Conservation (phyloP, 2,888 invertebrate species). For the Ormyrus rosae region DNA sequence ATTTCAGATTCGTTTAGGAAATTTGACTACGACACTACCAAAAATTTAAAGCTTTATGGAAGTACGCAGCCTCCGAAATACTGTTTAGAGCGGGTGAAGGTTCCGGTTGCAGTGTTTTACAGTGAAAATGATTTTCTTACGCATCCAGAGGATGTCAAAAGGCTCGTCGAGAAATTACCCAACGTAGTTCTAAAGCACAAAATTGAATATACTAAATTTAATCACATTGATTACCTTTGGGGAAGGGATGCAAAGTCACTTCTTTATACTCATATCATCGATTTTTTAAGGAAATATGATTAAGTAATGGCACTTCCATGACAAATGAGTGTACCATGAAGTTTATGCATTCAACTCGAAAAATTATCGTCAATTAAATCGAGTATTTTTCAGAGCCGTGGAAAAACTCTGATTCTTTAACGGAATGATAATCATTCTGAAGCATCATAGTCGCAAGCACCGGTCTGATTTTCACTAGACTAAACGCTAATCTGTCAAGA, state of each 20-base stretch:
- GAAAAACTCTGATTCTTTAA: conserved; percentile 10
- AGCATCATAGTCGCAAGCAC: conserved; percentile 11
- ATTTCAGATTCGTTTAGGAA: conserved; percentile 79
- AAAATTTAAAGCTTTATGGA: conserved; percentile 77
- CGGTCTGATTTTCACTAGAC: conserved; percentile 41
- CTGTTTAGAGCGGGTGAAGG: conserved; percentile 78
- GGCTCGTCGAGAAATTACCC: conserved; percentile 67
- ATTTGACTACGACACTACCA: conserved; percentile 78
- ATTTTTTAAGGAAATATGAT: conserved; percentile 51
- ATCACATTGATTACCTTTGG: conserved; percentile 73
- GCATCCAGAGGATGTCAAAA: conserved; percentile 71
- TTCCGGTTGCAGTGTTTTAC: conserved; percentile 80
- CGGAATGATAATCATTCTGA: conserved; percentile 32
- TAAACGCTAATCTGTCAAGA: conserved; percentile 49
- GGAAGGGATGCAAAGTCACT: conserved; percentile 69
- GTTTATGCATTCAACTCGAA: conserved; percentile 31
- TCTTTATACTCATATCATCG: conserved; percentile 66
- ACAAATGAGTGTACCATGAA: conserved; percentile 40
- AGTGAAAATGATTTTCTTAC: conserved; percentile 82
- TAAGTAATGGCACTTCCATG: conserved; percentile 40
- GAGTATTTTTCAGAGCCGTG: conserved; percentile 38
- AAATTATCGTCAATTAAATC: conserved; percentile 43
- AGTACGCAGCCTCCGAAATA: conserved; percentile 78
- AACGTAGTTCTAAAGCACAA: conserved; percentile 68
- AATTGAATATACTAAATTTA: conserved; percentile 70